A percentile compares a stretch with the other conserved stretches of the same genome.
Conservation (phyloP, 2,797 vertebrate species). For the Sarcoramphus papa region DNA sequence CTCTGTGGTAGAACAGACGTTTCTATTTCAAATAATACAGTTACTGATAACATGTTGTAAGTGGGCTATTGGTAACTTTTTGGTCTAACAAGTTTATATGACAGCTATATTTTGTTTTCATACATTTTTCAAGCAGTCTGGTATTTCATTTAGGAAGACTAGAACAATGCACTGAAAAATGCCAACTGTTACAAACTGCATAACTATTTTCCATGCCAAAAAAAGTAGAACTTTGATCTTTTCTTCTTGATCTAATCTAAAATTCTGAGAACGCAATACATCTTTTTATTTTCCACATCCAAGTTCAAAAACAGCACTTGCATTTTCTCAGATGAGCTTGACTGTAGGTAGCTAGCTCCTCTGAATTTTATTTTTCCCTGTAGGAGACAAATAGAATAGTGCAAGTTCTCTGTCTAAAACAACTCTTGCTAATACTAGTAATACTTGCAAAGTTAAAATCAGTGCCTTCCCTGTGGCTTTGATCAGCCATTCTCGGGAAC, state of each 20-base stretch:
- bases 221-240: constrained; percentile 33
- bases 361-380: not conserved
- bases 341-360: not conserved
- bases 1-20: not conserved
- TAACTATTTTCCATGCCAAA: constrained; percentile 10
- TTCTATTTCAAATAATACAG: not conserved
- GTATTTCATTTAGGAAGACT: not conserved
- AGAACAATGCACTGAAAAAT: constrained; percentile 29
- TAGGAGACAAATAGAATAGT: not conserved
- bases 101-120: not conserved
- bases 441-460: not conserved
- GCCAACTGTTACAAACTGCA: not conserved
- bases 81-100: not conserved
- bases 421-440: not conserved
- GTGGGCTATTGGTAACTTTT: not conserved
- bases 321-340: not conserved
- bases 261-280: constrained; percentile 1
- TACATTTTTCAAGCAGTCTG: not conserved
- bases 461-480: not conserved
- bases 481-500: not conserved
- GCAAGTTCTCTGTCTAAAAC: not conserved
- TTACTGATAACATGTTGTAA: not conserved
- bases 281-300: not conserved
- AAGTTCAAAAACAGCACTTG: not conserved
- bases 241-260: constrained; percentile 23